phyloP scores from a whole-genome alignment of 2,888 invertebrate species.

The Parelbella ahira region DNA sequence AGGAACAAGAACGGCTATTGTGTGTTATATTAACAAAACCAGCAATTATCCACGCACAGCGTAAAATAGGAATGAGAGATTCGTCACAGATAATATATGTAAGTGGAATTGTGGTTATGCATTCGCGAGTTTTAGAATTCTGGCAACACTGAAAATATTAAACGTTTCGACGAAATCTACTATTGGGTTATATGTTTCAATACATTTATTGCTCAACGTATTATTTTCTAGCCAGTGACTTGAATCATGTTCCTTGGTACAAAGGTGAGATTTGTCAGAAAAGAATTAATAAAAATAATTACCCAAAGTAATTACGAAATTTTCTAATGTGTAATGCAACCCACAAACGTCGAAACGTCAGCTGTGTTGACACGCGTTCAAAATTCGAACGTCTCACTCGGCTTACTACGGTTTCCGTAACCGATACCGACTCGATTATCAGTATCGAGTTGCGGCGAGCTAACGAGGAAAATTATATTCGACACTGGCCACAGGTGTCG shows the following conservation, averaged over 20 bases:
- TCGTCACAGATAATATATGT: constrained; percentile 44
- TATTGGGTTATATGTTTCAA: no score
- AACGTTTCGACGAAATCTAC: no score
- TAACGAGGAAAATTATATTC: constrained; percentile 72
- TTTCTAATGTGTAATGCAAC: not conserved
- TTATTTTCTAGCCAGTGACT: no score
- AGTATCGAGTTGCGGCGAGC: constrained; percentile 58
- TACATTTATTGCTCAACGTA: no score
- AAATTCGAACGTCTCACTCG: constrained; percentile 48
- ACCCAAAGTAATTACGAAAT: no score
- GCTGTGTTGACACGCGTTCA: constrained; percentile 38
- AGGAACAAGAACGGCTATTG: constrained; percentile 31
- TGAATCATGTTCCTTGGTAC: no score
- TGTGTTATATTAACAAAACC: constrained; percentile 38
- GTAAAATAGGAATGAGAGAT: constrained; percentile 50
- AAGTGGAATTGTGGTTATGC: constrained; percentile 28
- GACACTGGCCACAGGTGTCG: constrained; percentile 64
- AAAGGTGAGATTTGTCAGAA: no score
- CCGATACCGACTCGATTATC: constrained; percentile 62
- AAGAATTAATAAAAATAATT: no score
- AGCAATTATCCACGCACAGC: constrained; percentile 42
- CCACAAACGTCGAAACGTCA: constrained; percentile 26
- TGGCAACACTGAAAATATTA: no score
- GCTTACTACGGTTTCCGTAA: constrained; percentile 68
- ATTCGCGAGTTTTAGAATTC: no score